A percentile compares a stretch with the other conserved stretches of the same genome.
Conservation (phyloP, 2,113 vertebrate species). For the Myanophis thanlyinensis region DNA sequence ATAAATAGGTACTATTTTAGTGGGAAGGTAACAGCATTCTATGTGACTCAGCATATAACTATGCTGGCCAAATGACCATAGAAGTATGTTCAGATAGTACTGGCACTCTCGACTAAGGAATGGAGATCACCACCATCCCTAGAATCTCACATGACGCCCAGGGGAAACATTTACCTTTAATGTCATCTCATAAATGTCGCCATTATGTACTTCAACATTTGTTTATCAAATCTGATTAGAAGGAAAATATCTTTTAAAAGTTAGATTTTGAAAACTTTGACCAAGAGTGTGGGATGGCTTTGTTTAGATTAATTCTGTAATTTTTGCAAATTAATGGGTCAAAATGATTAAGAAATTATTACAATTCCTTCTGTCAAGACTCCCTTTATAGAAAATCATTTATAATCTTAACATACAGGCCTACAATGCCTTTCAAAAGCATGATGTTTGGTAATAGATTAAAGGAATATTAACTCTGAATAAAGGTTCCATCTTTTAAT, state of each 20-base stretch:
- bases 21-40: not conserved
- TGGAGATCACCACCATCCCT: not conserved
- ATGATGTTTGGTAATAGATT: slow-evolving; percentile 30
- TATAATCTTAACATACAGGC: slow-evolving; percentile 14
- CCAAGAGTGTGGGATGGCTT: not conserved
- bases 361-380: not conserved
- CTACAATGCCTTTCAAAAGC: slow-evolving; percentile 42
- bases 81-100: not conserved
- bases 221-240: not conserved
- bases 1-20: not conserved
- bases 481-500: slow-evolving; percentile 39
- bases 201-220: not conserved
- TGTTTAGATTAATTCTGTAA: not conserved
- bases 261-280: not conserved
- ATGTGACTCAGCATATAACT: not conserved
- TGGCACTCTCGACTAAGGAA: not conserved
- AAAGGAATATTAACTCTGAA: slow-evolving; percentile 42
- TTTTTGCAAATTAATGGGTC: not conserved
- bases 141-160: not conserved
- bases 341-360: not conserved
- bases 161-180: not conserved
- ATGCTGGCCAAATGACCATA: not conserved
- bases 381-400: slow-evolving; percentile 17
- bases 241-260: not conserved
- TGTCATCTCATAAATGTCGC: not conserved